A percentile compares a stretch with the other conserved stretches of the same genome.
These are phyloP conservation scores for Ypsolopha sequella DNA, from an alignment of 2,888 invertebrate genomes.

Conservation along the genomic window DNA sequence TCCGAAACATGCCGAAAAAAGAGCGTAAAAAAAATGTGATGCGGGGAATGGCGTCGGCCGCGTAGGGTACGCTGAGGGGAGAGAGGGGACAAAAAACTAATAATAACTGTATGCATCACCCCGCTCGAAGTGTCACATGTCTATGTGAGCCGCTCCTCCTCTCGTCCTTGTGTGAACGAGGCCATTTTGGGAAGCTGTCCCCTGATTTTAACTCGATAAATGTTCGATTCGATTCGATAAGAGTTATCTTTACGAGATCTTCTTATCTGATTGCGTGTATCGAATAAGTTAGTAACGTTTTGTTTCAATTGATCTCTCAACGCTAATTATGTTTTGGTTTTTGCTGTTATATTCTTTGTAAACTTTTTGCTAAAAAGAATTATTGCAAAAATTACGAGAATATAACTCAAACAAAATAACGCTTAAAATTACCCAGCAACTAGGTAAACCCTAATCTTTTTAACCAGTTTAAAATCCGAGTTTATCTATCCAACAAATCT, in stretches of 20 bases:
- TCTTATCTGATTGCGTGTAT: no score
- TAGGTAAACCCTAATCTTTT: not conserved
- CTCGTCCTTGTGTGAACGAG: slow-evolving; percentile 1
- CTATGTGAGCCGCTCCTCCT: slow-evolving; percentile 6
- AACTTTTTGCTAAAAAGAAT: not conserved
- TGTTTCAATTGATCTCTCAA: no score
- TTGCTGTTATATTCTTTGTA: not conserved
- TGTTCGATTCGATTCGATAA: no score
- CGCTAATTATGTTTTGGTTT: no score
- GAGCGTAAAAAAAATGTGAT: slow-evolving; percentile 42
- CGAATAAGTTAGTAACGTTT: no score
- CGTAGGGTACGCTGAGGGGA: slow-evolving; percentile 31
- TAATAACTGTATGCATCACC: slow-evolving; percentile 65
- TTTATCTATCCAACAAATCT: slow-evolving; percentile 2
- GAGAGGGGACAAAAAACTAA: slow-evolving; percentile 66
- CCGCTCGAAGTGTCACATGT: slow-evolving; percentile 42
- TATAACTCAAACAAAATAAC: not conserved
- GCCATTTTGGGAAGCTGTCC: slow-evolving; percentile 2
- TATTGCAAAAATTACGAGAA: not conserved
- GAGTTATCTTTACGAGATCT: no score
- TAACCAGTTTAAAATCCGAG: not conserved
- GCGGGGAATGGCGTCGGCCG: slow-evolving; percentile 50
- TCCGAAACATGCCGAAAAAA: slow-evolving; percentile 21
- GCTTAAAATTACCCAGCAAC: no score
- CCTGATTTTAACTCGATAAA: not conserved